Evolutionary conservation across 2,113 vertebrate genomes (phyloP).

Genomic region (Myrmecobius fasciatus): DNA sequence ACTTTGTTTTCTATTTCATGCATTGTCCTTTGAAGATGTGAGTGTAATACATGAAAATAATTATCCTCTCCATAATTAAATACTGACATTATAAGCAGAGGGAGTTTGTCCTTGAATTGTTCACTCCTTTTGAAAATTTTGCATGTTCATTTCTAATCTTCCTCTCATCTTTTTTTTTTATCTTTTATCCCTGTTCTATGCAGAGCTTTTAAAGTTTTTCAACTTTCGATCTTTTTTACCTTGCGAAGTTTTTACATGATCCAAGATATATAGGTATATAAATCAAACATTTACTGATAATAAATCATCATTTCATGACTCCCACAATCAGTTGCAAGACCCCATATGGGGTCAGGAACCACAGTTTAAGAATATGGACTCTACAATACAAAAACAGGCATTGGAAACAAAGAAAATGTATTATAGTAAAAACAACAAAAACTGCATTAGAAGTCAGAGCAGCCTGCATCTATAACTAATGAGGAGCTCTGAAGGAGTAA

Average conservation of each 20-base stretch:
- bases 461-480: neutral
- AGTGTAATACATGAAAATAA: neutral
- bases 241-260: no score
- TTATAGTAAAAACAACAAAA: neutral
- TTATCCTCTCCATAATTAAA: neutral
- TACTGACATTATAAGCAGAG: neutral
- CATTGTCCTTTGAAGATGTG: neutral
- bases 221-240: no score
- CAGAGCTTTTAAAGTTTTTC: no score
- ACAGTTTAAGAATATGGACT: no score
- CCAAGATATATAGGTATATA: no score
- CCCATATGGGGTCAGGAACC: no score
- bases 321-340: no score
- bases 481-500: neutral
- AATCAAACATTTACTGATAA: no score
- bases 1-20: neutral
- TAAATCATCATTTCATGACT: no score
- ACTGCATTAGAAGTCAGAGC: neutral
- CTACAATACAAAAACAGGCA: neutral
- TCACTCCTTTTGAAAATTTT: neutral
- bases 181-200: no score
- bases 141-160: neutral
- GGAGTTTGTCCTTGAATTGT: neutral
- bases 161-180: neutral
- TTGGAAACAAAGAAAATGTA: neutral